Conservation (phyloP, 2,113 vertebrate species). For the Polypterus senegalus region DNA sequence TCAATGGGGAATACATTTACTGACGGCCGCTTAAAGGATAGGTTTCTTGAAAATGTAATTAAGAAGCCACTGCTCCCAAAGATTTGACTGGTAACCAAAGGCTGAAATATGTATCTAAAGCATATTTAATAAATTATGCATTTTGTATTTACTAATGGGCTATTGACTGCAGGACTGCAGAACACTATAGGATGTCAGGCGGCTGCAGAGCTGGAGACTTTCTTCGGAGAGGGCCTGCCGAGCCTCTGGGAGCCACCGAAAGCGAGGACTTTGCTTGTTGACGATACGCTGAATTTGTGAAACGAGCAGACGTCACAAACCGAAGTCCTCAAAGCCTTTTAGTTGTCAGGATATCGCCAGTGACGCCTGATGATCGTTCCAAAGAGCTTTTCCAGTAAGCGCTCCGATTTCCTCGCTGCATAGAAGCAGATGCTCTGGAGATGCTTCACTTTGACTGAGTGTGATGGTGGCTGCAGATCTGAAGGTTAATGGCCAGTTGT, state of each 20-base stretch:
- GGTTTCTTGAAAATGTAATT: slow-evolving; percentile 67
- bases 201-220: slow-evolving; percentile 19
- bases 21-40: slow-evolving; percentile 66
- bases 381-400: no score
- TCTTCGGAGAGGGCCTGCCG: not conserved
- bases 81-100: slow-evolving; percentile 59
- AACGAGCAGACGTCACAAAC: not conserved
- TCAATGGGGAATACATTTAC: slow-evolving; percentile 30
- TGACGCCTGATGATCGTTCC: no score
- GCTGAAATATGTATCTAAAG: slow-evolving; percentile 76
- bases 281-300: not conserved
- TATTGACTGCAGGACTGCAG: slow-evolving; percentile 68
- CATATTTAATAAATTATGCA: slow-evolving; percentile 88
- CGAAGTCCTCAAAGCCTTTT: no score
- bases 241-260: not conserved
- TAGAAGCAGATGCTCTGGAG: no score
- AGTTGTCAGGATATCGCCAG: no score
- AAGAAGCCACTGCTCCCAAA: slow-evolving; percentile 62
- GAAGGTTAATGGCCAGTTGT: no score
- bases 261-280: slow-evolving; percentile 1
- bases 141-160: slow-evolving; percentile 83
- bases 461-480: no score
- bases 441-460: no score
- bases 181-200: slow-evolving; percentile 67
- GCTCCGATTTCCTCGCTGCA: no score